These are phyloP conservation scores for Gastrophysa polygoni DNA, from an alignment of 2,888 invertebrate genomes.

Conservation along the genomic window DNA sequence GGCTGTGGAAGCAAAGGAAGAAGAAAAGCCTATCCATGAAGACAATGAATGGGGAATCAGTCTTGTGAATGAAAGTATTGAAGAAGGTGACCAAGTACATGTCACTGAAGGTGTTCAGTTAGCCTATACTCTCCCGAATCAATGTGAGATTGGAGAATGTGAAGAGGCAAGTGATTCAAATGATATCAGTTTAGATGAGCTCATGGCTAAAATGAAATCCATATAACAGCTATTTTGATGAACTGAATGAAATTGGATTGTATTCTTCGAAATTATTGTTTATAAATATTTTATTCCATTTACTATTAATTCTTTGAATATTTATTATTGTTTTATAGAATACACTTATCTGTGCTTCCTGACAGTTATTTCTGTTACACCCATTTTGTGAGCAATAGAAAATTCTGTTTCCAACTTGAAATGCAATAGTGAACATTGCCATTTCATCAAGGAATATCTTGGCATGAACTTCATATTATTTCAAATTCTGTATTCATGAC, in stretches of 20 bases:
- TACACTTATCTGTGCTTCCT: too few species aligned
- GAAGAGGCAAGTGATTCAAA: slow-evolving; percentile 39
- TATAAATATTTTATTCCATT: neutral
- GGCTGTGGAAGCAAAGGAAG: slow-evolving; percentile 59
- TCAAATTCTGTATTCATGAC: too few species aligned
- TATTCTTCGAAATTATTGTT: neutral
- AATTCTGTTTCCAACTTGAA: too few species aligned
- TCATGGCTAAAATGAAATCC: slow-evolving; percentile 92
- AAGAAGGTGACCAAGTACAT: slow-evolving; percentile 56
- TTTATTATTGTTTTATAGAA: neutral
- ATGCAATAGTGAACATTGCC: too few species aligned
- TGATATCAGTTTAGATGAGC: slow-evolving; percentile 80
- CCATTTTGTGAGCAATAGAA: too few species aligned
- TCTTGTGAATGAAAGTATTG: slow-evolving; percentile 74
- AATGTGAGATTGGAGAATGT: slow-evolving; percentile 45
- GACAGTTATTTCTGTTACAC: too few species aligned
- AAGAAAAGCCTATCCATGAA: slow-evolving; percentile 69
- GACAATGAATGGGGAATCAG: slow-evolving; percentile 89
- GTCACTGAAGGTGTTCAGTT: slow-evolving; percentile 64
- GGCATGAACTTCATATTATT: too few species aligned
- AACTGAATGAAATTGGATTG: neutral
- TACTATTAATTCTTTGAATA: neutral
- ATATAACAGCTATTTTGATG: slow-evolving; percentile 63
- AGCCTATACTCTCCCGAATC: slow-evolving; percentile 60
- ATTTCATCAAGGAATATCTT: too few species aligned